Conservation (phyloP, 2,113 vertebrate species). For the Apus apus region DNA sequence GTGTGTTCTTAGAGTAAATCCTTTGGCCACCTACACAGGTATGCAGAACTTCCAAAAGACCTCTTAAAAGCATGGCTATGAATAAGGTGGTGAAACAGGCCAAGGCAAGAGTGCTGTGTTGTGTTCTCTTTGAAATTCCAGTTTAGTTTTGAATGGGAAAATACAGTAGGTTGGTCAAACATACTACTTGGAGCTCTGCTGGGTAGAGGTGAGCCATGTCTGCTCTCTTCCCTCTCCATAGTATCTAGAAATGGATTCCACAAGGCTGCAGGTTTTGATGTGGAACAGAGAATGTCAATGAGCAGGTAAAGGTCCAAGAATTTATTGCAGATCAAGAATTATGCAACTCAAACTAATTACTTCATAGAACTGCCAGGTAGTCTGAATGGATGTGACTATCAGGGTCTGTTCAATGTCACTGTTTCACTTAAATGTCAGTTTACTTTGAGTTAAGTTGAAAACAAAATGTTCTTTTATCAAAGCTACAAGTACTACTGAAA, state of each 20-base stretch:
- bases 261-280: not conserved
- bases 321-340: conserved; percentile 5
- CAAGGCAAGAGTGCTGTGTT: not conserved
- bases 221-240: not conserved
- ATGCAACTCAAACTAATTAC: not conserved
- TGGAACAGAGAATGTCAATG: not conserved
- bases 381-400: not conserved
- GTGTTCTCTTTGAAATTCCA: not conserved
- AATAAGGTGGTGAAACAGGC: not conserved
- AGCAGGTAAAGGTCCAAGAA: not conserved
- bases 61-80: not conserved
- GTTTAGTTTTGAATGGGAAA: not conserved
- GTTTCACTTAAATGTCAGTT: not conserved
- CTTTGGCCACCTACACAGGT: not conserved
- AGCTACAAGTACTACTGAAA: not conserved
- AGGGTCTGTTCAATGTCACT: not conserved
- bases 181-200: not conserved
- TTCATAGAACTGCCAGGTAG: not conserved
- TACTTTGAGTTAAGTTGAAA: not conserved
- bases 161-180: rapidly evolving
- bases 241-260: not conserved
- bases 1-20: not conserved
- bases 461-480: not conserved
- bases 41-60: not conserved
- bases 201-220: not conserved